phyloP scores from a whole-genome alignment of 1,140 invertebrate genomes.

The Pseudomyrmex sp. region DNA sequence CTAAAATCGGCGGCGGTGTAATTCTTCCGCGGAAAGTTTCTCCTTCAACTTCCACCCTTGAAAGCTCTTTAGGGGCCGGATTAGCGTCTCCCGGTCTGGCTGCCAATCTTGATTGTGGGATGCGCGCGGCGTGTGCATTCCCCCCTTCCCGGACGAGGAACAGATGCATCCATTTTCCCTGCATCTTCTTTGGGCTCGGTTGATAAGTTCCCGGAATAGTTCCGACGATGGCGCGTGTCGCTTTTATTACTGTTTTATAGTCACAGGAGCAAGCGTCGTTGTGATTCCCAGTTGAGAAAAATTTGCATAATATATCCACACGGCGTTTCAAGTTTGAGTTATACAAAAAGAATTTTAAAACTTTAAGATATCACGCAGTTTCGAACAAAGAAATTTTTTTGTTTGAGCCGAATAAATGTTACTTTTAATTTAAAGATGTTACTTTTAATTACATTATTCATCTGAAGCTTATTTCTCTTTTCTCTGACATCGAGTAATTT shows the following conservation, averaged over 20 bases:
- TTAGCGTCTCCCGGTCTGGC: not conserved
- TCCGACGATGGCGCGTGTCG: slow-evolving; percentile 26
- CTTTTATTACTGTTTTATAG: not conserved
- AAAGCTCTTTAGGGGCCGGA: slow-evolving; percentile 23
- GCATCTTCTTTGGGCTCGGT: not conserved
- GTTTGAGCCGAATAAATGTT: too few relatives aligned
- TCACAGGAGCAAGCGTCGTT: not conserved
- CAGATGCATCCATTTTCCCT: slow-evolving; percentile 29
- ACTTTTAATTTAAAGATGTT: too few relatives aligned
- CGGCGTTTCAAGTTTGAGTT: not conserved
- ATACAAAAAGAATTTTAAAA: slow-evolving; percentile 5
- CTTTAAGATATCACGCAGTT: not conserved
- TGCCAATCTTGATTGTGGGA: slow-evolving; percentile 44
- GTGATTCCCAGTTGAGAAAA: not conserved
- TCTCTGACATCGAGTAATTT: not conserved
- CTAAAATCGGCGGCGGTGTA: not conserved
- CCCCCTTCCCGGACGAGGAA: not conserved
- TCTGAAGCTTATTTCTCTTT: too few relatives aligned
- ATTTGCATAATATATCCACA: slow-evolving; percentile 8
- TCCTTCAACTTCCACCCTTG: slow-evolving; percentile 21
- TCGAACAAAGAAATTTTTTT: too few relatives aligned
- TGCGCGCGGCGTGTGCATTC: not conserved
- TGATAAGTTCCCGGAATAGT: slow-evolving; percentile 41
- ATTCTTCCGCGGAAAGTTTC: slow-evolving; percentile 29
- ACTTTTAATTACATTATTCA: too few relatives aligned